phyloP scores from a whole-genome alignment of 2,797 vertebrate genomes.

The Luscinia megarhynchos region DNA sequence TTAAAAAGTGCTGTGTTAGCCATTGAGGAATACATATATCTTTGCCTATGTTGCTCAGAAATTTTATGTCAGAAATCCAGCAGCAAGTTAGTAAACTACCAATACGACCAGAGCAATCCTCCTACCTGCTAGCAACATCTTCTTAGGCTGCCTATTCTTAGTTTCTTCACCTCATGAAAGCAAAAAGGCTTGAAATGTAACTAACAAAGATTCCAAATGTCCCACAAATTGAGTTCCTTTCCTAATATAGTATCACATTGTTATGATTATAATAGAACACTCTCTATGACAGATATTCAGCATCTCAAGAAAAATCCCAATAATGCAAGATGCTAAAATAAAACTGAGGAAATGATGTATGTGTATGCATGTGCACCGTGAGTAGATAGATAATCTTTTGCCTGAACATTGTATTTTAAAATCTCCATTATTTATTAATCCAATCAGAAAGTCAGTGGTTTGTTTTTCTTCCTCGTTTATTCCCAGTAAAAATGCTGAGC shows the following conservation, averaged over 20 bases:
- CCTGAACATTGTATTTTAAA: constrained; percentile 23
- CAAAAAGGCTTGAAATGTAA: neutral
- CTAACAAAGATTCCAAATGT: constrained; percentile 10
- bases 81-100: neutral
- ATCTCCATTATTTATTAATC: constrained; percentile 27
- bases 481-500: neutral
- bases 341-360: neutral
- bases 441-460: neutral
- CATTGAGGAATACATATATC: neutral
- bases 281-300: constrained; percentile 20
- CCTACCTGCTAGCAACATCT: neutral
- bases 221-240: constrained; percentile 37
- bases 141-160: neutral
- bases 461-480: constrained; percentile 23
- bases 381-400: neutral
- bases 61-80: neutral
- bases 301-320: neutral
- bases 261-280: constrained; percentile 16
- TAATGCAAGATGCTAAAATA: constrained; percentile 39
- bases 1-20: neutral
- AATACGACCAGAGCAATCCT: neutral
- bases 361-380: neutral
- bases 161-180: neutral
- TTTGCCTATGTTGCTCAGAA: neutral
- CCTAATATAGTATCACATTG: constrained; percentile 10